Base-by-base conservation (phyloP, 2,797 vertebrate species). In the Chiroxiphia lanceolata region DNA sequence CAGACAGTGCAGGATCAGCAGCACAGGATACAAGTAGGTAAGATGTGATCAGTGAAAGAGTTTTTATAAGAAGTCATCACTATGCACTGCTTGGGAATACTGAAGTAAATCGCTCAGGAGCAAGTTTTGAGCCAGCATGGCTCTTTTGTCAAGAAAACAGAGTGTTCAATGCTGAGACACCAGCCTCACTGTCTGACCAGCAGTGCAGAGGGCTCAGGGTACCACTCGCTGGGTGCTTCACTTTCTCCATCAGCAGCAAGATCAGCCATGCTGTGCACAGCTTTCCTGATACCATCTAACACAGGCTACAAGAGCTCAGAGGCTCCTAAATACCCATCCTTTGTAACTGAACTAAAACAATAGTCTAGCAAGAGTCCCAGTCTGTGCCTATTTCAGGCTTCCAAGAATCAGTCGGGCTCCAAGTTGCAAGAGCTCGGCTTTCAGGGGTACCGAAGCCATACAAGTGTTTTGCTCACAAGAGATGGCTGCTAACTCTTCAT, bases 401-500 rank as follows among this genome's bases (percentile, higher is more conserved):
- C 83, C 81, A 87, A 89, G 92, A 87, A 64, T 21, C 93, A 84
- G 70, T 1, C 25, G 15, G 90, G 86, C 81, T 93, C 93, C 83
- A 31, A 84, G 91, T 2, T 56, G 34, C 34, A 53, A 59, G 48
- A 70, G 65, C 51, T 61, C 92, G 94, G 84, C 79, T 87, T 87
- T 74, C 78, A 83, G 64, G 82, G 63, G 1, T 42, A 54, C 82
- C 54, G 0, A 75, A 68, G 67, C n/a, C 86, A 61, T 23, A 38
- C 53, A 45, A 89, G 47, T 2, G 1, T 72, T 94, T 47, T 83
- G 87, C 63, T 94, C 67, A 56, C 40, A 75, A 54, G 75, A 71
- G 59, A 91, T 91, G 87, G 84, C 34, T 94, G 83, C 71, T 91
- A 84, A 91, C 40, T 93, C 80, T 77, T 93, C 81, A 74, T 79